A percentile compares a stretch with the other conserved stretches of the same genome.
phyloP scores from a whole-genome alignment of 1,140 invertebrate genomes.

The Hydropsyche tenuis region DNA sequence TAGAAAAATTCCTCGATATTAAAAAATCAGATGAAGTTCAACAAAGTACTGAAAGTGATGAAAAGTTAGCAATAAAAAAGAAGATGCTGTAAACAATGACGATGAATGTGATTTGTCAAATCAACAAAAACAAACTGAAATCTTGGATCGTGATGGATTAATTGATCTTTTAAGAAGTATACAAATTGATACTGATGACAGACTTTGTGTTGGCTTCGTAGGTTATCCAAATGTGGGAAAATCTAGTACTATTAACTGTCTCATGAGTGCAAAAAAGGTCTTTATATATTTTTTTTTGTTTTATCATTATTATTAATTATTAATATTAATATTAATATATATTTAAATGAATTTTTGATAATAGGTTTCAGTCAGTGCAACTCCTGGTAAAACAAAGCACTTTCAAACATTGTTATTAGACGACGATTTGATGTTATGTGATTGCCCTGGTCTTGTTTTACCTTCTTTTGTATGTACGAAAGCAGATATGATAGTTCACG shows the following conservation, averaged over 20 bases:
- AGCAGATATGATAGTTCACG: conserved; percentile 93
- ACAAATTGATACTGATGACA: conserved; percentile 66
- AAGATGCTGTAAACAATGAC: neutral
- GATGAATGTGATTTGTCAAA: neutral
- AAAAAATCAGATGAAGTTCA: conserved; percentile 29
- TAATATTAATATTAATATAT: too few species aligned
- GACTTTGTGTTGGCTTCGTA: conserved; percentile 88
- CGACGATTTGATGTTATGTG: conserved; percentile 85
- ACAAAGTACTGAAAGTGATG: neutral
- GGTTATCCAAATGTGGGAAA: conserved; percentile 99
- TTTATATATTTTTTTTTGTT: conserved; percentile 26
- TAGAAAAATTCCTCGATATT: conserved; percentile 52
- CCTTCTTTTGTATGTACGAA: conserved; percentile 93
- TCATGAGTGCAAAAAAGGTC: conserved; percentile 89
- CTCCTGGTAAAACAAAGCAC: conserved; percentile 96
- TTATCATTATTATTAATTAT: neutral
- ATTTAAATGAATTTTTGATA: conserved; percentile 43
- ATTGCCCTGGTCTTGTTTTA: conserved; percentile 98
- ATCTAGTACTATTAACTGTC: conserved; percentile 96
- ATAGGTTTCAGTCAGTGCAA: conserved; percentile 87
- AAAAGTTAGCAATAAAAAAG: neutral
- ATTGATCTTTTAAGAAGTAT: conserved; percentile 74
- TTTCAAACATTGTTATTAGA: conserved; percentile 87
- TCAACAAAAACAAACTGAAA: conserved; percentile 18
- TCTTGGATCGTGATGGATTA: conserved; percentile 67